Conservation (phyloP, 2,797 vertebrate genomes). For the Phoeniculus purpureus region DNA sequence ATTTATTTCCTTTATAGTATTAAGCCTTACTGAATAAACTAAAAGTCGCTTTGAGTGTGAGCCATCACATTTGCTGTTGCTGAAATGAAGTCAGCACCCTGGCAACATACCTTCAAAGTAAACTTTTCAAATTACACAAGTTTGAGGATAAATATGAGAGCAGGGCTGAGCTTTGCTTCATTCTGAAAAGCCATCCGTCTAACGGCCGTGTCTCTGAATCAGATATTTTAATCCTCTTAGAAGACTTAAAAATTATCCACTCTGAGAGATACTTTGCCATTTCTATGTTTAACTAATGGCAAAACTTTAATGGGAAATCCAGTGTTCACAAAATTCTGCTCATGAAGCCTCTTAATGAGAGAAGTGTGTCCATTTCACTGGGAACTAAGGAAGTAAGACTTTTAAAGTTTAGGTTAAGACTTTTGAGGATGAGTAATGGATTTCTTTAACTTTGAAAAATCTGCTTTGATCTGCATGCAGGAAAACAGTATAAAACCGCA, state of each 20-base stretch:
- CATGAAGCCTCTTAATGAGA: background rate
- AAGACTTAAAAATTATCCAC: conserved; percentile 48
- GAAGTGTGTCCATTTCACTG: background rate
- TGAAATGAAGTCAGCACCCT: background rate
- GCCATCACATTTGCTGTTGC: background rate
- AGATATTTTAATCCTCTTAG: conserved; percentile 66
- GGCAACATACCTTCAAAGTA: conserved; percentile 20
- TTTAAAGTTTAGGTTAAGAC: background rate
- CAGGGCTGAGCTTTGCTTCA: conserved; percentile 10
- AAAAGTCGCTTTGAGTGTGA: background rate
- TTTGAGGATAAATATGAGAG: conserved; percentile 44
- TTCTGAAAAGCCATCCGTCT: conserved; percentile 1
- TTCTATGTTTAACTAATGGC: conserved; percentile 41
- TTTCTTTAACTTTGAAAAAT: background rate
- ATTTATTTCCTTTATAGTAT: background rate
- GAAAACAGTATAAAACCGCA: background rate
- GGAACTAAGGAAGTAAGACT: background rate
- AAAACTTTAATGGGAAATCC: conserved; percentile 11
- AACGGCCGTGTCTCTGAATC: conserved; percentile 29
- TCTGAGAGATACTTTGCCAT: conserved; percentile 22
- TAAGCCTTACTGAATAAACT: background rate
- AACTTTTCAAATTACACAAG: background rate
- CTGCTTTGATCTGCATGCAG: background rate
- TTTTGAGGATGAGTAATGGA: background rate
- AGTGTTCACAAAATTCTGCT: background rate